phyloP scores from a whole-genome alignment of 2,113 vertebrate genomes.

The Sander lucioperca region DNA sequence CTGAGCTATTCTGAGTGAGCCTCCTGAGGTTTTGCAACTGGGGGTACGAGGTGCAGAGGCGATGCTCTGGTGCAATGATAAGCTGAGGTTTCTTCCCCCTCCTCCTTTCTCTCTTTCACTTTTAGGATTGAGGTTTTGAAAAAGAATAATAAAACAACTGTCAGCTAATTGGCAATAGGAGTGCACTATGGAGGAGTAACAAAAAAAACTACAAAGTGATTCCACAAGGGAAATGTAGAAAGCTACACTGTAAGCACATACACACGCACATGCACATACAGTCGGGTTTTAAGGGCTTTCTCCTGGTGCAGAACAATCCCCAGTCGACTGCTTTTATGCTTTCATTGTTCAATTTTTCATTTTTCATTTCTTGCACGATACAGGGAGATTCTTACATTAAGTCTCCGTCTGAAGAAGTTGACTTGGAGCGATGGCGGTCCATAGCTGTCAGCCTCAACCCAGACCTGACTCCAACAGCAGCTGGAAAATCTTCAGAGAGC shows the following conservation, averaged over 20 bases:
- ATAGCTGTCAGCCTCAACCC: not conserved
- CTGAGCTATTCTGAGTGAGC: constrained; percentile 60
- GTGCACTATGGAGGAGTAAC: constrained; percentile 34
- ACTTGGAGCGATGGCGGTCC: constrained; percentile 24
- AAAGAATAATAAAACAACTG: constrained; percentile 79
- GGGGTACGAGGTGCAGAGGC: constrained; percentile 50
- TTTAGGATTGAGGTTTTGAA: constrained; percentile 68
- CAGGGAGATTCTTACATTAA: constrained; percentile 25
- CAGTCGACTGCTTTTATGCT: constrained; percentile 52
- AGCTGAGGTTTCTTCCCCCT: constrained; percentile 15
- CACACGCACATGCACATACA: constrained; percentile 2
- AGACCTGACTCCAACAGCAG: not conserved
- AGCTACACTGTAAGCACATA: constrained; percentile 33
- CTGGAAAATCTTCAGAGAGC: not conserved
- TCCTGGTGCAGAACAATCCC: constrained; percentile 61
- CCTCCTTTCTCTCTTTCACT: constrained; percentile 35
- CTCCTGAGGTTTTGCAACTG: constrained; percentile 54
- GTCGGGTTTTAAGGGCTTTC: constrained; percentile 54
- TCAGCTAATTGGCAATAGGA: constrained; percentile 78
- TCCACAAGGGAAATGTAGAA: constrained; percentile 65
- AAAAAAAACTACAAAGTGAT: constrained; percentile 72
- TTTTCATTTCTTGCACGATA: constrained; percentile 10
- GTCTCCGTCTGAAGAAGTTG: constrained; percentile 46
- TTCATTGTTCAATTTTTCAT: constrained; percentile 67
- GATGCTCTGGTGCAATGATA: constrained; percentile 60